phyloP scores from a whole-genome alignment of 2,797 vertebrate species.

The Sebastiscus tertius region DNA sequence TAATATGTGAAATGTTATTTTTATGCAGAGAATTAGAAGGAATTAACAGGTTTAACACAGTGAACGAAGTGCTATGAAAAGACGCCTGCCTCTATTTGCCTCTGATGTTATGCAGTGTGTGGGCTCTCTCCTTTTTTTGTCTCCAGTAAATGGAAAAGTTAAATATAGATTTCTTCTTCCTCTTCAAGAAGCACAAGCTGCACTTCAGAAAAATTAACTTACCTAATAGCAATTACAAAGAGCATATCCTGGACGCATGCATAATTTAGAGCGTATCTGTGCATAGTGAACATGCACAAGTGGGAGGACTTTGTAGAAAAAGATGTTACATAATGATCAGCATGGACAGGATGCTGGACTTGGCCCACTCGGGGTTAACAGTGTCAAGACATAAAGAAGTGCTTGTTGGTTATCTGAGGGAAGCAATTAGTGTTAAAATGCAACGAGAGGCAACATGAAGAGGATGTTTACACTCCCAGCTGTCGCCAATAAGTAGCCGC shows the following conservation, averaged over 20 bases:
- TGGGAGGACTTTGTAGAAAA: neutral
- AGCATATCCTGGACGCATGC: conserved; percentile 40
- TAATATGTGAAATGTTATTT: neutral
- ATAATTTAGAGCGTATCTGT: conserved; percentile 44
- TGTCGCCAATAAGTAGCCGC: conserved; percentile 22
- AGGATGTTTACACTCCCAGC: conserved; percentile 50
- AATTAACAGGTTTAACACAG: neutral
- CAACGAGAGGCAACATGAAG: conserved; percentile 14
- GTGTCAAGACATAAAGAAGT: conserved; percentile 24
- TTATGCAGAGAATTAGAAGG: neutral
- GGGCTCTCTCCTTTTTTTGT: conserved; percentile 49
- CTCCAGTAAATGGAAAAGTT: conserved; percentile 57
- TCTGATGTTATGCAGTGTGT: conserved; percentile 38
- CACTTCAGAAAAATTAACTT: conserved; percentile 26
- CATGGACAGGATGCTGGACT: conserved; percentile 40
- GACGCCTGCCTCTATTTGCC: conserved; percentile 17
- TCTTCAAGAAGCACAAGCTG: conserved; percentile 43
- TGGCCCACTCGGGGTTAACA: conserved; percentile 20
- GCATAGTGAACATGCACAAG: conserved; percentile 14
- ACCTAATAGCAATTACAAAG: conserved; percentile 49
- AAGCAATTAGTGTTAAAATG: conserved; percentile 30
- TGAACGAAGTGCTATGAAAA: conserved; percentile 6
- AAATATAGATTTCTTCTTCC: conserved; percentile 65
- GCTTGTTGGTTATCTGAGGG: conserved; percentile 27
- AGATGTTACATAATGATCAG: conserved; percentile 30